Base-by-base conservation (phyloP, 2,888 invertebrate genomes). In the Baccha elongata region DNA sequence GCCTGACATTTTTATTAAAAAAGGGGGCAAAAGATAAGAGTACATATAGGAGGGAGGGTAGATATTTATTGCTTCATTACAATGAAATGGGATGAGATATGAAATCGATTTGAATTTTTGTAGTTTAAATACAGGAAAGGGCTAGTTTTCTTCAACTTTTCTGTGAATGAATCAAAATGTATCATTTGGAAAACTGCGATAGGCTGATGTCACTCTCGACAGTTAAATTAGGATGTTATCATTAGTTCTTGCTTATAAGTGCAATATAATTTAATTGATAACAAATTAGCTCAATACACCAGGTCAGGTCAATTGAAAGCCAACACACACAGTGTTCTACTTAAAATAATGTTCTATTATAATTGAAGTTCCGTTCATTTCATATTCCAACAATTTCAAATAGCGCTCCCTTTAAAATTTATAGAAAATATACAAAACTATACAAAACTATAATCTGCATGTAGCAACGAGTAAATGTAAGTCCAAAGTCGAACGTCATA, bases 401-500 rank as follows among this genome's bases (percentile, higher is more conserved):
- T 60, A 29, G 17, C 11, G 60, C 19, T 19, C 44, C 44, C n/a
- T 29, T 44, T 55, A 37, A 8, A 37, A 35, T 35, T 55, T 44
- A 8, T 15, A 60, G 58, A 23, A 37, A 50, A 65, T 40, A n/a
- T n/a, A n/a, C 1, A 29, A 67, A 50, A 50, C 5, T 23, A 32
- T 7, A 29, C 10, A 40, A 52, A 53, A 32, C 35, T 50, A 29
- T 48, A 68, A 60, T 62, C 58, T 55, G 26, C 23, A n/a, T 58
- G 29, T 60, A 60, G 68, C 40, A 68, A 21, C 32, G 26, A 35
- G 35, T 37, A 50, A 46, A 32, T n/a, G 29, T 32, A 32, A 32
- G 74, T 81, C 75, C 75, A 81, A 81, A 81, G 81, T 81, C 64
- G 60, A 81, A 52, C 65, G 71, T 75, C 65, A 72, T 75, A 75